Evolutionary conservation across 2,797 vertebrate species (phyloP), one percentile per base, ranked within the genome.

Genomic region (Sebastes itinus): DNA sequence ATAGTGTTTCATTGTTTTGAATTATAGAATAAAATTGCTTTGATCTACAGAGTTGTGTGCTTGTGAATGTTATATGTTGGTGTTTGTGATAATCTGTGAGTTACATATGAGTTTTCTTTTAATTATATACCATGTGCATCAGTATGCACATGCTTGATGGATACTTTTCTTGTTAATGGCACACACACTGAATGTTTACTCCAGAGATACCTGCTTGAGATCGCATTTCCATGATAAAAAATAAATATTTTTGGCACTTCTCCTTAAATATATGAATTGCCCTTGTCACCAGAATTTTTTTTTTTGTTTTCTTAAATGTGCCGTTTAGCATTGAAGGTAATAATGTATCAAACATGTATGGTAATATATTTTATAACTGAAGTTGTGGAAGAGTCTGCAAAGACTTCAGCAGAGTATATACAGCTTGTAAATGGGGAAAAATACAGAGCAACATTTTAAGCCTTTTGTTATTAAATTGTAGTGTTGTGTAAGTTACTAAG

Each of bases 21-120:
- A 85, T 81, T 25, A 81, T 75, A 72, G 11, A 79, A 80, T 86
- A 75, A 77, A 90, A 78, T 78, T 4, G 54, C 11, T 12, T 90
- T 62, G 59, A 67, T 76, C 76, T 67, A 89, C 79, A 78, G 88
- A 55, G 7, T 74, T 93, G 83, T 87, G 84, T 88, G 82, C 87
- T 94, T 88, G 93, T 88, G 82, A 88, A 90, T 89, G 82, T 86
- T 86, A 54, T 79, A 75, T 77, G 75, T 81, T 86, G 64, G 63
- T 89, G 84, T 89, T 88, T 89, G 85, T 85, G 71, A 59, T 85
- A 18, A 74, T 35, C 68, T 82, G 72, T 85, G 20, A 78, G 63
- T 81, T 58, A 56, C 33, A 2, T 25, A 62, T 18, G 71, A 6
- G 54, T 85, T 84, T 72, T 30, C 78, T 64, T 64, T 88, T 77